A percentile compares a stretch with the other conserved stretches of the same genome.
These are phyloP conservation scores for Percina caprodes DNA, from an alignment of 2,113 vertebrate genomes.

Conservation along the genomic window DNA sequence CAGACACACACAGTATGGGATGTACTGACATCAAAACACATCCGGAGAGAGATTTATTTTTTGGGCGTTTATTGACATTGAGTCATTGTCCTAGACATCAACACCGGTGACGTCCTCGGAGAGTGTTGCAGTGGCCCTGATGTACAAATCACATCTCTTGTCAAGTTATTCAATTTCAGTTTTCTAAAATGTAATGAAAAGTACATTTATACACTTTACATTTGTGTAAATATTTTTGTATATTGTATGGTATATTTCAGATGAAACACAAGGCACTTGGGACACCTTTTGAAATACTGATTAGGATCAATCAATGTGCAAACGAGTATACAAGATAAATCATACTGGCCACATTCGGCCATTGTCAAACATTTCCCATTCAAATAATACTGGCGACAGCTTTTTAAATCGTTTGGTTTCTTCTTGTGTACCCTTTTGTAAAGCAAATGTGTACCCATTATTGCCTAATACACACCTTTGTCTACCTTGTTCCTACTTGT, in stretches of 20 bases:
- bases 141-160: constrained; percentile 71
- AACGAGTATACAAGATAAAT: constrained; percentile 62
- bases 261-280: constrained; percentile 90
- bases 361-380: constrained; percentile 64
- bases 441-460: constrained; percentile 54
- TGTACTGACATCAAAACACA: not conserved
- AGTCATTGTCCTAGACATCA: constrained; percentile 52
- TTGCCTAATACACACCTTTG: constrained; percentile 52
- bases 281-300: constrained; percentile 66
- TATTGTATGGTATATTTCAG: constrained; percentile 81
- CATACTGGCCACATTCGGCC: constrained; percentile 65
- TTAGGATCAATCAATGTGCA: constrained; percentile 72
- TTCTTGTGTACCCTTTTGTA: constrained; percentile 17
- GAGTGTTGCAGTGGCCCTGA: constrained; percentile 56
- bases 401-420: constrained; percentile 1
- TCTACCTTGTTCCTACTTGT: constrained; percentile 7
- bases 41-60: not conserved
- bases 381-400: not conserved
- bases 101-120: constrained; percentile 40
- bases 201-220: constrained; percentile 62
- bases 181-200: constrained; percentile 56
- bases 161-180: constrained; percentile 45
- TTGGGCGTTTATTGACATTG: constrained; percentile 69
- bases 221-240: constrained; percentile 59
- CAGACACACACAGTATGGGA: not conserved